Base-by-base conservation (phyloP, 1,140 invertebrate genomes). In the Spodoptera litura region DNA sequence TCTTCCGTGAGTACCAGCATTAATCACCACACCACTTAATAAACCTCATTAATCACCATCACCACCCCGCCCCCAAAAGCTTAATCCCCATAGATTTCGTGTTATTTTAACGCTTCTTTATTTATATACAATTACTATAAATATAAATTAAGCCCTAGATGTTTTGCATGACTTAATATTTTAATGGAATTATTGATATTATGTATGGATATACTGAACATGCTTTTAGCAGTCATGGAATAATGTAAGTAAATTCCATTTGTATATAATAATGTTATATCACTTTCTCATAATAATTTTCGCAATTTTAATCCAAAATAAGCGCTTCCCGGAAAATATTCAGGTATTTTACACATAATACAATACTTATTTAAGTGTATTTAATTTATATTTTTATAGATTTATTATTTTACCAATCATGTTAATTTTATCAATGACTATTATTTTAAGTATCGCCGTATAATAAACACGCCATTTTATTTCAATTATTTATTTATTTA, bases 31-130 rank as follows among this genome's bases (percentile, higher is more conserved):
- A 73, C 59, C 83, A 72, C 82, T 20, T 20, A 11, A 12, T 75
- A 83, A 4, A 82, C 82, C 70, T 80, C 78, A 75, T 80, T 84
- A 78, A 75, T 85, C 84, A 82, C 82, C 53, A 74, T 71, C 56
- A 58, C 49, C 13, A 76, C 74, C 75, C 78, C 49, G 27, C 49
- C 88, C 88, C 80, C 52, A 85, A 64, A 87, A 87, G 92, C 92
- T 93, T 94, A 80, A 76, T 88, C 87, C 90, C 88, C 78, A 87
- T 91, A 93, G 91, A 87, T 79, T 91, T 92, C 84, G 80, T 86
- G 80, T 91, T 92, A 70, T 91, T 93, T 94, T 79, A 80, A 72
- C 80, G 91, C 91, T 92, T 92, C 84, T 90, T 90, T 83, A 84
- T 88, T 86, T 85, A 72, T 76, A 85, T 59, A 81, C 83, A 8